Percentiles rank a stretch among this genome's conserved stretches.
Evolutionary conservation across 1,140 invertebrate genomes (phyloP).

Genomic region (Drosophila melanica): DNA sequence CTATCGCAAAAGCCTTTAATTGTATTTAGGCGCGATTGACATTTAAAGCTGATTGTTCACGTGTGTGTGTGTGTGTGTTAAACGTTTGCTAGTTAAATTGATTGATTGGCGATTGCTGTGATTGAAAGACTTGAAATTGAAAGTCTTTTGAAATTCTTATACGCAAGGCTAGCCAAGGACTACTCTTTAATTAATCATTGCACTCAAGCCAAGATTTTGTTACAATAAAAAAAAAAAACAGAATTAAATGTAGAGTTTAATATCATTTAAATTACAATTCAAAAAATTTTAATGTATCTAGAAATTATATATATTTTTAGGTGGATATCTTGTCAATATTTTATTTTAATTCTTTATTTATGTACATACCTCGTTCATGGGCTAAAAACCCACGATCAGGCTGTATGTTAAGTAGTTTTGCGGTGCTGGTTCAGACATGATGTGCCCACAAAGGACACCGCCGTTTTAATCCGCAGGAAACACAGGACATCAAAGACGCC

Average conservation of each 20-base stretch:
- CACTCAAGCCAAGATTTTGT: not conserved
- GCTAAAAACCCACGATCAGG: not conserved
- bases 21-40: constrained; percentile 69
- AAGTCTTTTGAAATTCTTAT: constrained; percentile 34
- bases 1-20: constrained; percentile 60
- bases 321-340: too few relatives aligned
- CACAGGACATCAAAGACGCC: constrained; percentile 61
- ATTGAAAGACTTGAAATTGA: constrained; percentile 12
- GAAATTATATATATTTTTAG: too few relatives aligned
- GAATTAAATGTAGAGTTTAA: too few relatives aligned
- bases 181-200: constrained; percentile 15
- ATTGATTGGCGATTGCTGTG: constrained; percentile 58
- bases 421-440: constrained; percentile 12
- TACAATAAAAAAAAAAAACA: not conserved
- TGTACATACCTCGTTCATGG: too few relatives aligned
- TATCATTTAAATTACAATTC: too few relatives aligned
- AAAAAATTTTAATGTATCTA: too few relatives aligned
- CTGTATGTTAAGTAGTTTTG: constrained; percentile 13
- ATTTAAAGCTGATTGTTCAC: constrained; percentile 52
- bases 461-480: constrained; percentile 71
- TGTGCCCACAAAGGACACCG: constrained; percentile 54
- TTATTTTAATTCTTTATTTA: too few relatives aligned
- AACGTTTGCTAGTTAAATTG: constrained; percentile 54
- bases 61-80: constrained; percentile 38
- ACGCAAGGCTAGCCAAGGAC: constrained; percentile 29